phyloP scores from a whole-genome alignment of 2,113 vertebrate genomes.

The Myotis brandtii region DNA sequence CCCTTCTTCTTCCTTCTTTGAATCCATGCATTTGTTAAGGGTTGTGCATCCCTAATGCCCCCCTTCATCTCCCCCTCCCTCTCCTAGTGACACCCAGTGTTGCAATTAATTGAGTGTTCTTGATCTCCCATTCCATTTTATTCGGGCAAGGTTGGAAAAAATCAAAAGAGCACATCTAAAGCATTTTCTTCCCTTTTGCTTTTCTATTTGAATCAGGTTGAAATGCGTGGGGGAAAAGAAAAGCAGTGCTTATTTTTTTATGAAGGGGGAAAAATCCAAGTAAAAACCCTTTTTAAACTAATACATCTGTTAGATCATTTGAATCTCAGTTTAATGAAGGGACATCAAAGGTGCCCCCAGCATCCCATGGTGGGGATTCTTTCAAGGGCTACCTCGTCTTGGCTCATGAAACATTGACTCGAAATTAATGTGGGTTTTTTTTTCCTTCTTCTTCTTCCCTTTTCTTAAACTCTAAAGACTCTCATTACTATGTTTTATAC shows the following conservation, averaged over 20 bases:
- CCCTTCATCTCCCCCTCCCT: conserved; percentile 77
- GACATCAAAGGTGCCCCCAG: conserved; percentile 86
- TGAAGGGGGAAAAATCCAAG: conserved; percentile 83
- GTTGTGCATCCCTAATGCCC: conserved; percentile 86
- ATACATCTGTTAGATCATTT: conserved; percentile 91
- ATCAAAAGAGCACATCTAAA: conserved; percentile 91
- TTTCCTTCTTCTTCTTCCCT: neutral
- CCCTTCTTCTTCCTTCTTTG: conserved; percentile 86
- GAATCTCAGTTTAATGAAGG: conserved; percentile 91
- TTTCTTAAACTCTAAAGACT: conserved; percentile 68
- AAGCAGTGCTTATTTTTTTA: conserved; percentile 81
- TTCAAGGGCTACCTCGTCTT: conserved; percentile 84
- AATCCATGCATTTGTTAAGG: conserved; percentile 90
- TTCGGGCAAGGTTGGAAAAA: conserved; percentile 89
- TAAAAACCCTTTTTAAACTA: conserved; percentile 89
- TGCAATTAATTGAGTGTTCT: conserved; percentile 92
- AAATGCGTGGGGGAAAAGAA: conserved; percentile 82
- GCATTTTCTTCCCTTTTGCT: conserved; percentile 87
- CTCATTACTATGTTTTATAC: conserved; percentile 80
- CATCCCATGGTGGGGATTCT: conserved; percentile 80
- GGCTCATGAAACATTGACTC: conserved; percentile 85
- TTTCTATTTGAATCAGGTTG: conserved; percentile 90
- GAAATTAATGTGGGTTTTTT: conserved; percentile 85
- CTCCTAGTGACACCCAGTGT: conserved; percentile 87
- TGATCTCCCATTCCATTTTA: conserved; percentile 91